A percentile compares a stretch with the other conserved stretches of the same genome.
Conservation (phyloP, 2,113 vertebrate genomes). For the Chionomys nivalis region DNA sequence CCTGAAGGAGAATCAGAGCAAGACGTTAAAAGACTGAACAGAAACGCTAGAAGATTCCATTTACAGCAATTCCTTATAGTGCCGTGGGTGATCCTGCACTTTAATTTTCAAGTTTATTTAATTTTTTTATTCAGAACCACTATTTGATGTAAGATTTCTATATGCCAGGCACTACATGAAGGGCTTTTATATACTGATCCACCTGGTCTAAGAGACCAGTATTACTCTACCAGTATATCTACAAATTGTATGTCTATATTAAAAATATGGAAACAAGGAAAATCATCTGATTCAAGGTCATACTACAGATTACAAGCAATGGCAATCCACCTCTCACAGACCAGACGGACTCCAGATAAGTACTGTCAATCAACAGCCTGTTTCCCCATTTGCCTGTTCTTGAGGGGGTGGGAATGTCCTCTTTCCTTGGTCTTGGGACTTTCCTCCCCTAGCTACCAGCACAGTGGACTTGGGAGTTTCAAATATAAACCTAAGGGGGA, state of each 20-base stretch:
- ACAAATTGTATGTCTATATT: not conserved
- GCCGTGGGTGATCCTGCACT: not conserved
- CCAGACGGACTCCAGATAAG: not conserved
- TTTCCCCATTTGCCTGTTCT: not conserved
- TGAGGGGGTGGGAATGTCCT: not conserved
- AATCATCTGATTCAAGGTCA: not conserved
- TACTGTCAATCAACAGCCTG: not conserved
- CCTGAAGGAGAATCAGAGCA: constrained; percentile 85
- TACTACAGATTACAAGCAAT: not conserved
- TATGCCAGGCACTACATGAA: not conserved
- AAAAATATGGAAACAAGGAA: not conserved
- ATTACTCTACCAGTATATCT: not conserved
- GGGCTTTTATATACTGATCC: not conserved
- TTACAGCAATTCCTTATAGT: not conserved
- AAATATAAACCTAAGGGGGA: not conserved
- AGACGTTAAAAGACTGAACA: not conserved
- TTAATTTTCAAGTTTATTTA: not conserved
- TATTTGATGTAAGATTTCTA: not conserved
- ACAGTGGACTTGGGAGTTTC: not conserved
- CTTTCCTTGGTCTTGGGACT: not conserved
- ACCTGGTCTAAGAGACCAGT: not conserved
- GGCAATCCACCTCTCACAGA: not conserved
- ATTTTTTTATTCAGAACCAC: not conserved
- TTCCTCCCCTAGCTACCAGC: not conserved
- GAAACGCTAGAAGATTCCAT: not conserved